Conservation (phyloP, 2,113 vertebrate genomes). For the Triplophysa rosa region DNA sequence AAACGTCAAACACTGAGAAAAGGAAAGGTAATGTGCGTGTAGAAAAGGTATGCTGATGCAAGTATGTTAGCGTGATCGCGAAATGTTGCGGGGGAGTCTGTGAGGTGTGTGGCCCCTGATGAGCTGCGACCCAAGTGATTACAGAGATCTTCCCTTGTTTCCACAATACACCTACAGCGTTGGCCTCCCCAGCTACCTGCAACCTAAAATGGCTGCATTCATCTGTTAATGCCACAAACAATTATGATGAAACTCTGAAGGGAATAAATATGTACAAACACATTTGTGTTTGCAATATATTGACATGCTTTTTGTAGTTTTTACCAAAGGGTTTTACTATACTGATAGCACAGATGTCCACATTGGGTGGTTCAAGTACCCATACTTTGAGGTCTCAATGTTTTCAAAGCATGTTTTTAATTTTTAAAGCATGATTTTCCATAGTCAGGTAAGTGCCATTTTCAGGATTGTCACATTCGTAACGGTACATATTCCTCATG, state of each 20-base stretch:
- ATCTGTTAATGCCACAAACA: conserved; percentile 51
- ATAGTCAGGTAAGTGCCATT: too few relatives aligned
- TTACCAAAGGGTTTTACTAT: too few relatives aligned
- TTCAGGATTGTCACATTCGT: too few relatives aligned
- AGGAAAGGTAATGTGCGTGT: neutral
- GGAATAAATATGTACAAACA: conserved; percentile 10
- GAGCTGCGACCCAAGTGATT: conserved; percentile 4
- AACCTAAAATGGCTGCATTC: conserved; percentile 56
- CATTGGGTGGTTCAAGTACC: too few relatives aligned
- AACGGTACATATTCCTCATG: too few relatives aligned
- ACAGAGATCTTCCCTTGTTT: conserved; percentile 50
- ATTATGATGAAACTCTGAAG: conserved; percentile 65
- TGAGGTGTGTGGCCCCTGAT: neutral
- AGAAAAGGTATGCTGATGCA: conserved; percentile 24
- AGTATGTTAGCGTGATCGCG: neutral
- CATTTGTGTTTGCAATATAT: neutral
- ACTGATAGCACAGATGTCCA: too few relatives aligned
- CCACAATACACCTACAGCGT: conserved; percentile 51
- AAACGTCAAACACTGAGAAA: conserved; percentile 50
- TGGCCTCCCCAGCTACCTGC: conserved; percentile 52
- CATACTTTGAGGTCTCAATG: too few relatives aligned
- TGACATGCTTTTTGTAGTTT: neutral
- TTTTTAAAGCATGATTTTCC: too few relatives aligned
- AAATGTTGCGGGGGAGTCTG: conserved; percentile 32
- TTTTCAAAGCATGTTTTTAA: too few relatives aligned